Evolutionary conservation across 2,113 vertebrate species (phyloP).

Genomic region (Burhinus bistriatus): DNA sequence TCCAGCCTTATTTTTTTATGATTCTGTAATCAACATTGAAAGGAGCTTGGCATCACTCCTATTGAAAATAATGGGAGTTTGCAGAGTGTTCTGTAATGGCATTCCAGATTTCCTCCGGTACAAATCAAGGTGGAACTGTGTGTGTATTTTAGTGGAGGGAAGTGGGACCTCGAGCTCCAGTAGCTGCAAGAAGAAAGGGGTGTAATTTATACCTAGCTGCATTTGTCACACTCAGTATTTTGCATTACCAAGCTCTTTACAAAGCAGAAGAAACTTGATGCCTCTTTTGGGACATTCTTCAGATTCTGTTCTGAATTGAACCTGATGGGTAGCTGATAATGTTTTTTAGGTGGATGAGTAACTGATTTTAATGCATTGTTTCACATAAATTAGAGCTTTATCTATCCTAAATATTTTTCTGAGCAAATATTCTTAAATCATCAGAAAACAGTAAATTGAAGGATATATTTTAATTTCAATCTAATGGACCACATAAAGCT

Average conservation of each 20-base stretch:
- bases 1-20: slow-evolving; percentile 46
- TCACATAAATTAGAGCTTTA: not conserved
- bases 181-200: not conserved
- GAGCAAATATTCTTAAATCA: not conserved
- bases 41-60: slow-evolving; percentile 38
- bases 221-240: not conserved
- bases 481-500: not conserved
- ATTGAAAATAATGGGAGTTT: slow-evolving; percentile 29
- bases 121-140: slow-evolving; percentile 28
- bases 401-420: not conserved
- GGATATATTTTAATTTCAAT: not conserved
- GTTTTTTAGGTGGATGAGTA: not conserved
- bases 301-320: not conserved
- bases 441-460: not conserved
- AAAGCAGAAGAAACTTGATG: not conserved
- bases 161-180: not conserved
- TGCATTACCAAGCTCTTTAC: not conserved
- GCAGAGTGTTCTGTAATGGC: not conserved
- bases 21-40: slow-evolving; percentile 58
- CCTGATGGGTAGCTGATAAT: not conserved
- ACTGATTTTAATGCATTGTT: not conserved
- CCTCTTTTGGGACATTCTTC: not conserved
- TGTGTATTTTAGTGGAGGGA: not conserved
- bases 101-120: slow-evolving; percentile 5
- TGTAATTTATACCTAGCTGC: not conserved